A percentile compares a stretch with the other conserved stretches of the same genome.
phyloP scores from a whole-genome alignment of 1,140 invertebrate genomes.

The Aphis gossypii region DNA sequence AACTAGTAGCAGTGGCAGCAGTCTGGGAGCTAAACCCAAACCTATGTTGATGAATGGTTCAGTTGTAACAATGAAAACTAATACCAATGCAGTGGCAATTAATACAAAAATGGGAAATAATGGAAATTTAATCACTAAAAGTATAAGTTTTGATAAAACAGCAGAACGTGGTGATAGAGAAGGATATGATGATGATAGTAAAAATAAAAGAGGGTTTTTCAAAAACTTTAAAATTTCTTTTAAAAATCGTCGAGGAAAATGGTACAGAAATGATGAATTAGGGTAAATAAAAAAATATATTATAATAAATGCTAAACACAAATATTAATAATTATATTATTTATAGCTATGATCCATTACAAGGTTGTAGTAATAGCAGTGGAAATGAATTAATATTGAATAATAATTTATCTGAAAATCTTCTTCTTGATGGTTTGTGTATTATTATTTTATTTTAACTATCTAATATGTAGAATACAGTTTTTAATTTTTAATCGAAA shows the following conservation, averaged over 20 bases:
- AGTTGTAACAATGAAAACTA: constrained; percentile 61
- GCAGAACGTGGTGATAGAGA: constrained; percentile 80
- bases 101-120: constrained; percentile 71
- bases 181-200: constrained; percentile 67
- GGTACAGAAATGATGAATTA: constrained; percentile 53
- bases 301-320: neutral
- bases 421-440: constrained; percentile 44
- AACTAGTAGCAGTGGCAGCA: constrained; percentile 63
- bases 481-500: neutral
- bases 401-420: constrained; percentile 30
- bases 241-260: constrained; percentile 70
- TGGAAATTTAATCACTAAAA: constrained; percentile 79
- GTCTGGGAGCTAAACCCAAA: constrained; percentile 59
- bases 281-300: constrained; percentile 26
- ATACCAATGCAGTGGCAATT: constrained; percentile 53
- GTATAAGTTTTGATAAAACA: constrained; percentile 90
- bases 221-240: constrained; percentile 75
- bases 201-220: constrained; percentile 73
- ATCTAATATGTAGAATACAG: neutral
- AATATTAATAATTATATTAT: neutral
- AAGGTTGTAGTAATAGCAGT: constrained; percentile 19
- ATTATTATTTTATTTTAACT: constrained; percentile 60
- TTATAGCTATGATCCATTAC: constrained; percentile 40
- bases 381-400: constrained; percentile 31
- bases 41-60: constrained; percentile 62